Conservation (phyloP, 2,888 invertebrate species). For the Melolontha melolontha region DNA sequence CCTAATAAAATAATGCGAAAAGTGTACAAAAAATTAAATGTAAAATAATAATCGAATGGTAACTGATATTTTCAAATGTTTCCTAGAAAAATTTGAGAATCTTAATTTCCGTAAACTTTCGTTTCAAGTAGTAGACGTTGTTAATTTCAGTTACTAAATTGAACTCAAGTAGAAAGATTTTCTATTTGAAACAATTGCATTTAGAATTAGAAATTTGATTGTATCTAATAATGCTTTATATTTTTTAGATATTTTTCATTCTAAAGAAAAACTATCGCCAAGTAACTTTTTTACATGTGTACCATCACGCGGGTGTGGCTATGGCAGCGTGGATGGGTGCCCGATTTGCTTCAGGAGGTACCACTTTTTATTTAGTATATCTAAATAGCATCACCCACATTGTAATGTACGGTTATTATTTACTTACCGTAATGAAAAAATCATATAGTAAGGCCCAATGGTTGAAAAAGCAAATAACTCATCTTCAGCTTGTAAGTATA, state of each 20-base stretch:
- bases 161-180: no score
- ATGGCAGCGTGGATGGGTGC: conserved; percentile 72
- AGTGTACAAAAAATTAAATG: no score
- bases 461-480: conserved; percentile 88
- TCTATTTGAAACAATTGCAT: no score
- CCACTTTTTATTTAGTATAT: conserved; percentile 73
- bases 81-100: no score
- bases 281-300: conserved; percentile 85
- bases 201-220: no score
- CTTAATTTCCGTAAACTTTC: no score
- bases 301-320: conserved; percentile 88
- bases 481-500: conserved; percentile 78
- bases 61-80: no score
- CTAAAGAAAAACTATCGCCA: conserved; percentile 85
- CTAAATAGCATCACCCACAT: conserved; percentile 82
- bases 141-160: no score
- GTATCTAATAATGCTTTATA: no score
- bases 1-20: no score
- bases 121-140: no score
- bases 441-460: conserved; percentile 75
- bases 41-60: no score
- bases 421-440: conserved; percentile 79
- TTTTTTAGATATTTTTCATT: conserved; percentile 78
- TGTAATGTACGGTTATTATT: conserved; percentile 87
- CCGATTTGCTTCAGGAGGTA: conserved; percentile 78